Evolutionary conservation across 2,888 invertebrate genomes (phyloP).

Genomic region (Asteroscopus sphinx): DNA sequence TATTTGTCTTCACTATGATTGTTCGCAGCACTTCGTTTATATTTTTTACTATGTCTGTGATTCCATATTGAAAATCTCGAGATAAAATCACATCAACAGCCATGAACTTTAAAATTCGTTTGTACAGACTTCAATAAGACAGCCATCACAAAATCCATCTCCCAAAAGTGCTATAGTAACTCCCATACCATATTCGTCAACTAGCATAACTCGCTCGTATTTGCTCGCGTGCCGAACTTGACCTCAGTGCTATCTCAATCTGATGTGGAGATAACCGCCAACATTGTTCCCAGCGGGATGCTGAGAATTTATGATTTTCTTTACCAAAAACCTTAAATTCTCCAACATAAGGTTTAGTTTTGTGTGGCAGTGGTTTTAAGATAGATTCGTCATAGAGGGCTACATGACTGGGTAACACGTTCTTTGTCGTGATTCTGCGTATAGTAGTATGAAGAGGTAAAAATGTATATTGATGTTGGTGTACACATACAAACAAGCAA

Average conservation of each 20-base stretch:
- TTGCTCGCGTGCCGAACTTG: conserved; percentile 82
- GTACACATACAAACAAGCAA: conserved; percentile 45
- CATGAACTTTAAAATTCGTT: conserved; percentile 32
- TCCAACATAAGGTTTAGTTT: conserved; percentile 63
- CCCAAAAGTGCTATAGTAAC: conserved; percentile 55
- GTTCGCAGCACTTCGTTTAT: no score
- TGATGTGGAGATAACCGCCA: conserved; percentile 84
- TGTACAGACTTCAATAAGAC: conserved; percentile 32
- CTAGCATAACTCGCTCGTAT: conserved; percentile 69
- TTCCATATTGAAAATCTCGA: no score
- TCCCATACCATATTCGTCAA: conserved; percentile 73
- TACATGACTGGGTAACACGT: conserved; percentile 81
- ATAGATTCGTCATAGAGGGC: conserved; percentile 80
- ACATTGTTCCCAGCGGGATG: conserved; percentile 83
- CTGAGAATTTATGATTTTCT: conserved; percentile 65
- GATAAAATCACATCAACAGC: conserved; percentile 13
- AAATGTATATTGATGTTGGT: conserved; percentile 49
- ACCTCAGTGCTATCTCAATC: conserved; percentile 85
- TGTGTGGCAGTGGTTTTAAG: conserved; percentile 48
- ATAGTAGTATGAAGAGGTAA: conserved; percentile 64
- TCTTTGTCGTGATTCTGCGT: conserved; percentile 78
- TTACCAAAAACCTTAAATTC: conserved; percentile 56
- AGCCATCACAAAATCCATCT: conserved; percentile 48
- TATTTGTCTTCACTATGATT: no score
- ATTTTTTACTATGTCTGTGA: no score